A percentile compares a stretch with the other conserved stretches of the same genome.
Evolutionary conservation across 2,797 vertebrate species (phyloP).

Genomic region (Scleropages formosus): DNA sequence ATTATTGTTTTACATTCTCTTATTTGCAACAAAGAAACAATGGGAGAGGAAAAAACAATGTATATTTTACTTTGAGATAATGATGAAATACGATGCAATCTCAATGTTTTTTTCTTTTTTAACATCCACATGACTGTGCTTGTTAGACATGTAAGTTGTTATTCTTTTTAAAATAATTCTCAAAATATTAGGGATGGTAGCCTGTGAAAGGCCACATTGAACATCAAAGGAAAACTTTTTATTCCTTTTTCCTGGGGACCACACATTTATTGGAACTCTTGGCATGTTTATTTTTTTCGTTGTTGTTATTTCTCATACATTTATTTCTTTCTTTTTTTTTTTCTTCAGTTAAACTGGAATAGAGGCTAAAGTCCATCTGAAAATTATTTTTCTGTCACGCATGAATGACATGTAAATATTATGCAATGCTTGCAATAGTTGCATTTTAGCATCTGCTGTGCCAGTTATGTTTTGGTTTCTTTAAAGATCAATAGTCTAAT

Average conservation of each 20-base stretch:
- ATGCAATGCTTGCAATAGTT: too few relatives aligned
- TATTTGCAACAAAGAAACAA: neutral
- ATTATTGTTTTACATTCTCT: neutral
- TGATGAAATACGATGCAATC: constrained; percentile 36
- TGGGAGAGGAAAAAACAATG: constrained; percentile 21
- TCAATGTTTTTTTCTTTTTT: neutral
- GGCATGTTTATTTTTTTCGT: neutral
- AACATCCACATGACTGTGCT: neutral
- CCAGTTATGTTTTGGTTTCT: too few relatives aligned
- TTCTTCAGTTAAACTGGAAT: neutral
- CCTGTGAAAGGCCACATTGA: neutral
- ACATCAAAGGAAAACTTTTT: neutral
- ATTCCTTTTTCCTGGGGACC: neutral
- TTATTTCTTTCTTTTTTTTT: neutral
- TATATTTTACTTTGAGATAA: constrained; percentile 23
- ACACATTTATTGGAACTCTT: neutral
- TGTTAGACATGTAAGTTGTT: constrained; percentile 11
- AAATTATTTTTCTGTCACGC: too few relatives aligned
- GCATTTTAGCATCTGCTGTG: too few relatives aligned
- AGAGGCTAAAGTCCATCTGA: neutral
- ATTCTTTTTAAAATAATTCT: neutral
- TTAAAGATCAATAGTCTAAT: too few relatives aligned
- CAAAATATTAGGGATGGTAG: neutral
- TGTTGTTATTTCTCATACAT: neutral
- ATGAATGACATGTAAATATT: too few relatives aligned